Conservation (phyloP, 2,888 invertebrate species). For the Prenolepis imparis region DNA sequence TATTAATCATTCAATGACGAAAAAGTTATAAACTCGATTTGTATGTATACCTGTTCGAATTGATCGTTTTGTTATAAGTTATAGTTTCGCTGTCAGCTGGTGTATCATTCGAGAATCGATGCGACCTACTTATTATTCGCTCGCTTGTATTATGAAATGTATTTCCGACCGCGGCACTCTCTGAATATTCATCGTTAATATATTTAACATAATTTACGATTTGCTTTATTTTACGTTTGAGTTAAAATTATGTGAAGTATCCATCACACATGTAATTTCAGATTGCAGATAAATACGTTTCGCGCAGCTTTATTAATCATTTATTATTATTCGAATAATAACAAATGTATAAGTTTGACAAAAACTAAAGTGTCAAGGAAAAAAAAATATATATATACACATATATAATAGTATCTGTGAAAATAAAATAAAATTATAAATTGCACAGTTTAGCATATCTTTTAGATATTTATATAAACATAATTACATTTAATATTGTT, state of each 20-base stretch:
- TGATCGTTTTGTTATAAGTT: constrained; percentile 47
- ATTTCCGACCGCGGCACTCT: constrained; percentile 25
- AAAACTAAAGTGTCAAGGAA: neutral
- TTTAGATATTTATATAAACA: neutral
- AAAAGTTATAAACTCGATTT: constrained; percentile 33
- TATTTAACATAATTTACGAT: constrained; percentile 64
- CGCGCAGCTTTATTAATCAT: neutral
- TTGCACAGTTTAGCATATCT: neutral
- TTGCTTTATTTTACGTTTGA: constrained; percentile 57
- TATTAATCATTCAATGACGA: constrained; percentile 17
- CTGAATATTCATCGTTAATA: constrained; percentile 62
- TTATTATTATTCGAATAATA: neutral
- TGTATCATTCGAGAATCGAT: constrained; percentile 51
- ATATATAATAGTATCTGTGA: neutral
- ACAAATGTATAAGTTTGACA: constrained; percentile 12
- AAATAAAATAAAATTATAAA: neutral
- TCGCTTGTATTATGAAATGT: constrained; percentile 54
- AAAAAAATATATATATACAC: neutral
- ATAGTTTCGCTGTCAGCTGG: constrained; percentile 49
- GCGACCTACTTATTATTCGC: constrained; percentile 63
- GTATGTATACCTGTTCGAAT: constrained; percentile 11
- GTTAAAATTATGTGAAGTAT: constrained; percentile 39
- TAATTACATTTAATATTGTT: neutral
- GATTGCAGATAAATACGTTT: constrained; percentile 21
- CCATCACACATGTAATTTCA: constrained; percentile 54